These are phyloP conservation scores for Amphiprion percula DNA, from an alignment of 2,113 vertebrate species.

Conservation along the genomic window DNA sequence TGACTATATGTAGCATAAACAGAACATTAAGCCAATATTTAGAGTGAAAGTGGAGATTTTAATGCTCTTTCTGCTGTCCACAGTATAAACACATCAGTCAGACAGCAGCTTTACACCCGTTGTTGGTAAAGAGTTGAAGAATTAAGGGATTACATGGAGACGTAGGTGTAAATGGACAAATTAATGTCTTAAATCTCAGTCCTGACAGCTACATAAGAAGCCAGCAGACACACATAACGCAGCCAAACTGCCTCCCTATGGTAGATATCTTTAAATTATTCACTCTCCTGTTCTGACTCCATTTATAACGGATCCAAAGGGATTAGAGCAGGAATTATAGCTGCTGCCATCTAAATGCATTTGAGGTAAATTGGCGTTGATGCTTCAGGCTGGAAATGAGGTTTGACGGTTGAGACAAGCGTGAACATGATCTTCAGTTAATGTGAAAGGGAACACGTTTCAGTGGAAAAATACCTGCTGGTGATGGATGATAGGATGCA, in stretches of 20 bases:
- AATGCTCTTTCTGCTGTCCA: too few relatives aligned
- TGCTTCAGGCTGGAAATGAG: conserved; percentile 19
- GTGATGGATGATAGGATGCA: too few relatives aligned
- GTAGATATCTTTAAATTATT: conserved; percentile 18
- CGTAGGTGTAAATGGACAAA: neutral
- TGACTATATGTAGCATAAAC: too few relatives aligned
- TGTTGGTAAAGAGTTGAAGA: too few relatives aligned
- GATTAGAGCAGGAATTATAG: conserved; percentile 12
- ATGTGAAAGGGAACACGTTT: neutral
- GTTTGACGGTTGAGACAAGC: conserved; percentile 4
- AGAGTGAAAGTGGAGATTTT: too few relatives aligned
- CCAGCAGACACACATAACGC: neutral
- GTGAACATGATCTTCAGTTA: neutral
- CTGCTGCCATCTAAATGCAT: neutral
- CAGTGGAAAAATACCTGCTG: neutral
- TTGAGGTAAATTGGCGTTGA: conserved; percentile 10
- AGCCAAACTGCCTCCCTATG: neutral
- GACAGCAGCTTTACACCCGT: too few relatives aligned
- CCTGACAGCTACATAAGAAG: neutral
- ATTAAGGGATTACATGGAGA: neutral
- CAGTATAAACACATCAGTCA: too few relatives aligned
- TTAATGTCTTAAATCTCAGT: neutral
- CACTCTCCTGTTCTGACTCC: conserved; percentile 7
- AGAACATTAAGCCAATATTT: too few relatives aligned
- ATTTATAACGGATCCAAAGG: conserved; percentile 2